Conservation (phyloP, 2,797 vertebrate species). For the Emys orbicularis region DNA sequence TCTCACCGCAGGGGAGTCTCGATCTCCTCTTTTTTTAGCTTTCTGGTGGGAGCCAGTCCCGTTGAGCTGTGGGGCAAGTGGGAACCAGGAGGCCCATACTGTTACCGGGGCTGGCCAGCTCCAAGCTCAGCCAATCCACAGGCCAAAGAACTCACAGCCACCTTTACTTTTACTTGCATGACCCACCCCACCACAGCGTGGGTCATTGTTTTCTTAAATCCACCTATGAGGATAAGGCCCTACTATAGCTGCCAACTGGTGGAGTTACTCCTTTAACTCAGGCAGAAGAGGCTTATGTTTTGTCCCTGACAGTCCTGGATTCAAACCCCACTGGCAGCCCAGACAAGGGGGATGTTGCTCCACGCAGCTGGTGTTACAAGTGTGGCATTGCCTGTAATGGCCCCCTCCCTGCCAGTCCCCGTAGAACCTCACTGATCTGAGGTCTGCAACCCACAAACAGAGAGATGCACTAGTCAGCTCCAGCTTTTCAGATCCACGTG, state of each 20-base stretch:
- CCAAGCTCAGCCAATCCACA: background rate
- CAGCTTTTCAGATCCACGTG: background rate
- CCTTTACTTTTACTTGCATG: background rate
- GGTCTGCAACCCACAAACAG: background rate
- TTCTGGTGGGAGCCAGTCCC: background rate
- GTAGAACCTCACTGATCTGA: background rate
- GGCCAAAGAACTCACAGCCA: background rate
- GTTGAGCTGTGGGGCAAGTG: background rate
- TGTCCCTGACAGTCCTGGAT: background rate
- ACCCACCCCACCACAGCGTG: background rate
- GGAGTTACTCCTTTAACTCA: background rate
- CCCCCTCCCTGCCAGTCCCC: background rate
- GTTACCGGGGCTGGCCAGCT: background rate
- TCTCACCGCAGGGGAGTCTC: background rate
- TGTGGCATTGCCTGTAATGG: background rate
- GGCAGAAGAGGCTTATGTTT: background rate
- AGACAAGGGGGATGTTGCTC: background rate
- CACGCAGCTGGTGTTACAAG: background rate
- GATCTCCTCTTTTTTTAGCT: background rate
- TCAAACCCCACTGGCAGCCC: background rate
- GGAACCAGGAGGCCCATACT: background rate
- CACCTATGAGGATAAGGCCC: background rate
- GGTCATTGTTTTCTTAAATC: background rate
- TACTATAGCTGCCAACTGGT: background rate
- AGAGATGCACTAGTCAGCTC: background rate